Evolutionary conservation across 2,888 invertebrate species (phyloP), one percentile per base, ranked within the genome.

Genomic region (Agrilus cyanescens): DNA sequence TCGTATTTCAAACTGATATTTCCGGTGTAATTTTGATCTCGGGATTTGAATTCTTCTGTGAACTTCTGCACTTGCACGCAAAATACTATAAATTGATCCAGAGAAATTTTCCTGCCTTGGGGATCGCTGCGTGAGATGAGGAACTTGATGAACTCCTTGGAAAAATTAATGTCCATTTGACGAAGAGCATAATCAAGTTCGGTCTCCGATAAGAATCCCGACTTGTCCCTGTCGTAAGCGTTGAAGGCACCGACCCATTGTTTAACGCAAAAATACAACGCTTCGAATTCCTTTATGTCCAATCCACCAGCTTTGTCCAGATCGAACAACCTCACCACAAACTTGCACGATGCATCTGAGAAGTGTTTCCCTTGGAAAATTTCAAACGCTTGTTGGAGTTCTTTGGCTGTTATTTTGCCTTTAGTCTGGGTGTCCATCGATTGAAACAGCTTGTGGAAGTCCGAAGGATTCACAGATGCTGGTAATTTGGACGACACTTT

Each of bases 31-130:
- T 61, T 49, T 7, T 49, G 50, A 49, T 65, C 65, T 40, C 62
- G 53, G 18, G 53, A 55, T 42, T 62, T 61, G 44, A 65, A 65
- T 43, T 63, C 64, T 33, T 65, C 63, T 1, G 63, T 63, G 42
- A 60, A 65, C 38, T 55, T 56, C 45, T 65, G 64, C n/a, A 65
- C 64, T 44, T 65, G 64, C 12, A 65, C 62, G 43, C 64, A 65
- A n/a, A 60, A 61, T 3, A 65, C 56, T 6, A 65, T 58, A 49
- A 59, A 65, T 45, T 63, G 64, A 48, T 64, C 63, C 44, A 65
- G 43, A 3, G 62, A 57, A 34, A 65, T 61, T 41, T 50, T 58
- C 37, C 53, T 59, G 4, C 56, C 55, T 16, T 52, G 49, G 3
- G 58, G 57, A 46, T 61, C 57, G 32, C 50, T 54, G 36, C 57